Percentiles rank a stretch among this genome's conserved stretches.
These are phyloP conservation scores for Maniola hyperantus DNA, from an alignment of 2,888 invertebrate species.

Conservation along the genomic window DNA sequence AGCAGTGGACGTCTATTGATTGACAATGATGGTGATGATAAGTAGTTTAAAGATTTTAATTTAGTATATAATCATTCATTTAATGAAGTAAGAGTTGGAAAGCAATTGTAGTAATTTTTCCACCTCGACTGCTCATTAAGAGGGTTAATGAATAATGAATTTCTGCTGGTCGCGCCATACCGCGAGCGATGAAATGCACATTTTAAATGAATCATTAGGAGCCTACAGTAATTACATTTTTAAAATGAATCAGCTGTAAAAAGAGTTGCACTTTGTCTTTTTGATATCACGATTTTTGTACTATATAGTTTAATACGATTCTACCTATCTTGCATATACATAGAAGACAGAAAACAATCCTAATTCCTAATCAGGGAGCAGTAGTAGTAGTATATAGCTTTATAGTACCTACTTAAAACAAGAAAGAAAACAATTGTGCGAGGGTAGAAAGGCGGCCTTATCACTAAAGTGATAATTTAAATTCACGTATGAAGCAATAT, in stretches of 20 bases:
- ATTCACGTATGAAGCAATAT: too few species aligned
- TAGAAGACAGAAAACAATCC: not conserved
- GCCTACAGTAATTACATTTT: not conserved
- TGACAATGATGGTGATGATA: too few species aligned
- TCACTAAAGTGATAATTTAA: too few species aligned
- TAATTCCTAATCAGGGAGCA: too few species aligned
- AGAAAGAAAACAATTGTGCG: too few species aligned
- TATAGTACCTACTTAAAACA: too few species aligned
- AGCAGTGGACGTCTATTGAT: too few species aligned
- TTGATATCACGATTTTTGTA: not conserved
- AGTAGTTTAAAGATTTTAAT: not conserved
- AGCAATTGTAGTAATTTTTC: conserved; percentile 11
- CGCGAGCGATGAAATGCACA: conserved; percentile 5
- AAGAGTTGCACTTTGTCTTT: not conserved
- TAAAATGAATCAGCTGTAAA: not conserved
- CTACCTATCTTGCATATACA: not conserved
- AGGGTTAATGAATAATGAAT: conserved; percentile 7
- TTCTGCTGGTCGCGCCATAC: not conserved
- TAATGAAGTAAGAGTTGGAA: not conserved
- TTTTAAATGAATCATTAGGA: conserved; percentile 10
- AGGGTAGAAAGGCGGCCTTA: too few species aligned
- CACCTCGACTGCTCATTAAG: conserved; percentile 7
- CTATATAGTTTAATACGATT: not conserved
- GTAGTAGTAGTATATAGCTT: too few species aligned
- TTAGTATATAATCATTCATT: not conserved